A percentile compares a stretch with the other conserved stretches of the same genome.
phyloP scores from a whole-genome alignment of 2,888 invertebrate species.

The Cataglyphis rosenhaueri region DNA sequence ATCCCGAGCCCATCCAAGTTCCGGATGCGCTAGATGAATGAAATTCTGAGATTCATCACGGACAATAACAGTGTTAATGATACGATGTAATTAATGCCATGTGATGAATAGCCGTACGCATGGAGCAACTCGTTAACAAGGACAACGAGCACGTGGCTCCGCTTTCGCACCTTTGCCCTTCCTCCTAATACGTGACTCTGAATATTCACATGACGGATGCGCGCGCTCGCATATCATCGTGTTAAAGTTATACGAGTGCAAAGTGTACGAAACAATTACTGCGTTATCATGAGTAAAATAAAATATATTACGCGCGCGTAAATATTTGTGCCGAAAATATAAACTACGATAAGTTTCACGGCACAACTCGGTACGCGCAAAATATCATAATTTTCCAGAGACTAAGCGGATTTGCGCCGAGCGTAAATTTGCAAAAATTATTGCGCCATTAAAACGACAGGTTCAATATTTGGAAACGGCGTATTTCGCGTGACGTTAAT shows the following conservation, averaged over 20 bases:
- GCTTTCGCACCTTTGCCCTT: constrained; percentile 41
- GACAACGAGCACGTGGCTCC: constrained; percentile 51
- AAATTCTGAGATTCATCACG: constrained; percentile 69
- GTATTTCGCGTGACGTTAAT: constrained; percentile 14
- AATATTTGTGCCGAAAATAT: constrained; percentile 10
- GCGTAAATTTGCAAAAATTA: constrained; percentile 23
- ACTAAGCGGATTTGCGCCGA: neutral
- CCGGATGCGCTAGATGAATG: neutral
- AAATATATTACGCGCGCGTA: neutral
- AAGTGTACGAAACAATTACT: constrained; percentile 21
- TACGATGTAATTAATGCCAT: constrained; percentile 73
- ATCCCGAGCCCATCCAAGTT: constrained; percentile 13
- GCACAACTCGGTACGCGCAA: neutral
- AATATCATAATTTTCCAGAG: neutral
- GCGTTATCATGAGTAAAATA: constrained; percentile 21
- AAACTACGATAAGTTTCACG: neutral
- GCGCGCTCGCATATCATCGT: constrained; percentile 12
- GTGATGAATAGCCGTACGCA: constrained; percentile 67
- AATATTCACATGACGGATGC: constrained; percentile 32
- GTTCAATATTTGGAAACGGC: neutral
- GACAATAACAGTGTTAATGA: constrained; percentile 71
- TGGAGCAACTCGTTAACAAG: constrained; percentile 61
- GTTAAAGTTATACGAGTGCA: constrained; percentile 11
- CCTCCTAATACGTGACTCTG: constrained; percentile 28
- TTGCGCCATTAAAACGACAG: neutral